Base-by-base conservation (phyloP, 2,797 vertebrate species). In the Ptychadena robeensis region DNA sequence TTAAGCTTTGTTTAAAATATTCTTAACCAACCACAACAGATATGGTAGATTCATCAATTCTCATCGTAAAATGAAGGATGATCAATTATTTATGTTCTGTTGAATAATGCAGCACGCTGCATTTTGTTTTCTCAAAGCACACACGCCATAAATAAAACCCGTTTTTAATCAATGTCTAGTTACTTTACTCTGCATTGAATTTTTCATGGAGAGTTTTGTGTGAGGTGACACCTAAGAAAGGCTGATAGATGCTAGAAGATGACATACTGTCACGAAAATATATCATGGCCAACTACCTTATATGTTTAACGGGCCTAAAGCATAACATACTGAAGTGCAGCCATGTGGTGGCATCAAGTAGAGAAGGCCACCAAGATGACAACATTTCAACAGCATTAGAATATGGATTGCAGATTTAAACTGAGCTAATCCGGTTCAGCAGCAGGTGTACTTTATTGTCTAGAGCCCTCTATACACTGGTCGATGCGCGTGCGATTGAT, bases 21-120 rank as follows among this genome's bases (percentile, higher is more conserved):
- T 44, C 40, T 44, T 44, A 15, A 15, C 40, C 40, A 2, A 44
- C 12, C 18, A 44, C 40, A 44, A 12, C 14, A 44, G 40, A 2
- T 44, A 15, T 11, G 10, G 18, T 44, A 44, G 18, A 44, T 1
- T 15, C 14, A 44, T 44, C 11, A 4, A 44, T 15, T 18, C 53
- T 8, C n/a, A n/a, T n/a, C n/a, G 22, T 59, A 59, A 59, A 15
- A n/a, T 35, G 28, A 35, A 18, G 12, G 1, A 59, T 28, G 15
- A 63, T 75, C 22, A 63, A 75, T 64, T 40, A 65, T 76, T 57
- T 28, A 75, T 27, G 59, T 10, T 27, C 25, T 34, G 27, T 75
- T 75, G 18, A 75, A 63, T 75, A 63, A 64, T 37, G 59, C 38
- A 76, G 28, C 25, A 35, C 5, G 70, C 5, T 22, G 25, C 31